phyloP scores from a whole-genome alignment of 2,113 vertebrate genomes.

The Uria aalge region DNA sequence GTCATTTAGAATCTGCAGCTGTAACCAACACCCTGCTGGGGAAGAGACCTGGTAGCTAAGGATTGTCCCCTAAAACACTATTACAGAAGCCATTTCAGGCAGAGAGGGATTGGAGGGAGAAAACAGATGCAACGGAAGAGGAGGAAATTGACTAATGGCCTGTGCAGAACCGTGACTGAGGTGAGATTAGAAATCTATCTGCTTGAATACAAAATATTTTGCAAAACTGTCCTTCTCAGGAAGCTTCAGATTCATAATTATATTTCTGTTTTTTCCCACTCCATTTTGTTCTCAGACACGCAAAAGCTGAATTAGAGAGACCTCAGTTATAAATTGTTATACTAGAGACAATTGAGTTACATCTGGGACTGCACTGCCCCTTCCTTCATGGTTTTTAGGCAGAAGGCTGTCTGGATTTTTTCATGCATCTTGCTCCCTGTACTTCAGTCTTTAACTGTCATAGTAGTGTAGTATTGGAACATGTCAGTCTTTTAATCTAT shows the following conservation, averaged over 20 bases:
- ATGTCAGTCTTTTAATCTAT: neutral
- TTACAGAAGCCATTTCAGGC: neutral
- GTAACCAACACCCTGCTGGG: neutral
- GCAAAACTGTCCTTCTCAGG: neutral
- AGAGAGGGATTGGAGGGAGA: neutral
- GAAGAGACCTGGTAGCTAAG: neutral
- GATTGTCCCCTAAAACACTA: neutral
- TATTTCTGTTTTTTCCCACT: neutral
- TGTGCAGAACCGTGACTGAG: neutral
- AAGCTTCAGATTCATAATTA: neutral
- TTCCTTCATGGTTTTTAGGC: neutral
- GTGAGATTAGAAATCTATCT: neutral
- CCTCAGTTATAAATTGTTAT: neutral
- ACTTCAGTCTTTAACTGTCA: neutral
- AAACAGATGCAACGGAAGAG: neutral
- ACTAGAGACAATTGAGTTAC: neutral
- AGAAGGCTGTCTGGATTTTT: neutral
- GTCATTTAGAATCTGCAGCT: neutral
- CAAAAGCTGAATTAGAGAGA: neutral
- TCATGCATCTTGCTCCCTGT: neutral
- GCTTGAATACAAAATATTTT: neutral
- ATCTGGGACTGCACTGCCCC: neutral
- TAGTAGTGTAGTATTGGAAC: neutral
- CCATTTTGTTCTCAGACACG: neutral
- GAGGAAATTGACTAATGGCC: neutral